Evolutionary conservation across 2,797 vertebrate genomes (phyloP).

Genomic region (Spea hammondii): DNA sequence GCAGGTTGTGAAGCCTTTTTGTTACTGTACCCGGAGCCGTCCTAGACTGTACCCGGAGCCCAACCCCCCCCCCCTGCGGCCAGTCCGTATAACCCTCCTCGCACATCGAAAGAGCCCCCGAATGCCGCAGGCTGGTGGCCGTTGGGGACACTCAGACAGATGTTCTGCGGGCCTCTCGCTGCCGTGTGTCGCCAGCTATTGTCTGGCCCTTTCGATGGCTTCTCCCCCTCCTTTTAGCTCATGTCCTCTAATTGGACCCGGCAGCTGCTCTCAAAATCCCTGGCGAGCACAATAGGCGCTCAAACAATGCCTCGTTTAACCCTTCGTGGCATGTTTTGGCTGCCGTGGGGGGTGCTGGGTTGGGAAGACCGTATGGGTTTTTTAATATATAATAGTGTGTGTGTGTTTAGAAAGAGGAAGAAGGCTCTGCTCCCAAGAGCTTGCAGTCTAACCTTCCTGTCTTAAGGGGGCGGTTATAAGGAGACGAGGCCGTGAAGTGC

Average conservation of each 20-base stretch:
- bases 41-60: too few species aligned
- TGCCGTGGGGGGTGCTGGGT: too few species aligned
- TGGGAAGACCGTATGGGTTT: background rate
- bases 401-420: too few species aligned
- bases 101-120: too few species aligned
- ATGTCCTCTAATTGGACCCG: slow-evolving; percentile 62
- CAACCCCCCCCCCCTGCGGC: too few species aligned
- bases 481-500: too few species aligned
- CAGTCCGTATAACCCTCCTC: too few species aligned
- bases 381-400: background rate
- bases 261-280: slow-evolving; percentile 68
- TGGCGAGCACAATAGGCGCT: slow-evolving; percentile 62
- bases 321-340: slow-evolving; percentile 38
- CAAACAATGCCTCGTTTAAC: slow-evolving; percentile 61
- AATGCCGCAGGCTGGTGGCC: background rate
- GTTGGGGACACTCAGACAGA: slow-evolving; percentile 61
- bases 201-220: slow-evolving; percentile 60
- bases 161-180: slow-evolving; percentile 62
- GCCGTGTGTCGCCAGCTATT: slow-evolving; percentile 55
- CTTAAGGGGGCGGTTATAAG: too few species aligned
- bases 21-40: background rate
- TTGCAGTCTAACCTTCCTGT: too few species aligned
- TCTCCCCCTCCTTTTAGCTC: slow-evolving; percentile 1
- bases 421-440: too few species aligned
- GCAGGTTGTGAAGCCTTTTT: background rate